Conservation (phyloP, 2,797 vertebrate species). For the Zalophus californianus region DNA sequence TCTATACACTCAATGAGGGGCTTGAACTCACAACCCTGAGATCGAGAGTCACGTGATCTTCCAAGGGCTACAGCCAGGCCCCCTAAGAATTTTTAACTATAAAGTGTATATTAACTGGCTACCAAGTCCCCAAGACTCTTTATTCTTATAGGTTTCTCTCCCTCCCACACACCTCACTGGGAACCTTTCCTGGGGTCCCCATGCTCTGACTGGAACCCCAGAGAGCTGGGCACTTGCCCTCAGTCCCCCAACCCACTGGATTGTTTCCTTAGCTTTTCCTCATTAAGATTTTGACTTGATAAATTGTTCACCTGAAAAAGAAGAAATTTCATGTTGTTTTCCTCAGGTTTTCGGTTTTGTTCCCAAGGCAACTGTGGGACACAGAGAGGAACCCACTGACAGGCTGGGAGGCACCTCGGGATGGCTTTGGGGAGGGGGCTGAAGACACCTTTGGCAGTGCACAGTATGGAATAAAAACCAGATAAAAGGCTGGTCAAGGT, state of each 20-base stretch:
- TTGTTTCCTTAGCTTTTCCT: not conserved
- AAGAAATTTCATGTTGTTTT: not conserved
- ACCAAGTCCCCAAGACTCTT: not conserved
- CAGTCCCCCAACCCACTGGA: not conserved
- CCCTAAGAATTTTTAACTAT: not conserved
- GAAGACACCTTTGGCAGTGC: not conserved
- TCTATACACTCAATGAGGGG: too few species aligned
- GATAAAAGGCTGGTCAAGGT: not conserved
- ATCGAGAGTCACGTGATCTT: not conserved
- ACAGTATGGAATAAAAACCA: not conserved
- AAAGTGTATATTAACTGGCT: too few species aligned
- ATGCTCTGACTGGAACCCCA: not conserved
- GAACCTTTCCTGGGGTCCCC: not conserved
- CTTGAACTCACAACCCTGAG: not conserved
- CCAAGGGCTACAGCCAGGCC: too few species aligned
- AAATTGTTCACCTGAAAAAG: not conserved
- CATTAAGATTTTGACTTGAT: not conserved
- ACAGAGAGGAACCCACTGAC: not conserved
- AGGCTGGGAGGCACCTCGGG: not conserved
- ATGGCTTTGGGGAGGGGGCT: not conserved
- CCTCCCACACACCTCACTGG: not conserved
- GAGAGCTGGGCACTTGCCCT: not conserved
- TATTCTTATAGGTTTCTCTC: not conserved
- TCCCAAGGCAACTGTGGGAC: not conserved
- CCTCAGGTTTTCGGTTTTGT: not conserved